A percentile compares a stretch with the other conserved stretches of the same genome.
phyloP scores from a whole-genome alignment of 1,140 invertebrate species.

The Aradophagus sp. region DNA sequence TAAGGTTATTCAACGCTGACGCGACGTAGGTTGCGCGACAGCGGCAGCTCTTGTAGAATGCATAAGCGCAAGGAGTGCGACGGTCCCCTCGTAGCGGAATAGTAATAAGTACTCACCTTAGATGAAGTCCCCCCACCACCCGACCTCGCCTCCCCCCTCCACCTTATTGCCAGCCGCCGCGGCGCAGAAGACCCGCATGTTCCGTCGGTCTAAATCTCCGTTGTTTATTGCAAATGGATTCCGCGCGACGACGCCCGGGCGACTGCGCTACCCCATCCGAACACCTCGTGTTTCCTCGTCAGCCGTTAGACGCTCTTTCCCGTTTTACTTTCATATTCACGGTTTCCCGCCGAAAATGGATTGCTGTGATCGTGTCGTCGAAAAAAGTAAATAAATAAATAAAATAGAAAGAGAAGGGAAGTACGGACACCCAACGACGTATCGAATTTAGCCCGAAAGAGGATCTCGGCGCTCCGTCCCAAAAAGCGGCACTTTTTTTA shows the following conservation, averaged over 20 bases:
- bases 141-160: constrained; percentile 1
- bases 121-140: constrained; percentile 57
- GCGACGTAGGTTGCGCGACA: constrained; percentile 48
- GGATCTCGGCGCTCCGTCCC: too few species aligned
- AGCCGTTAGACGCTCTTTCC: constrained; percentile 24
- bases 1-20: constrained; percentile 25
- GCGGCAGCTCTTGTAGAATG: constrained; percentile 72
- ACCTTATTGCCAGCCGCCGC: constrained; percentile 1
- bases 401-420: too few species aligned
- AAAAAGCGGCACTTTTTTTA: too few species aligned
- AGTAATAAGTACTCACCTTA: constrained; percentile 69
- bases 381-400: too few species aligned
- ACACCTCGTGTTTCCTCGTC: constrained; percentile 67
- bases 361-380: background rate
- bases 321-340: constrained; percentile 63
- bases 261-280: constrained; percentile 67
- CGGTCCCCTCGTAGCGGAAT: constrained; percentile 65
- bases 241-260: constrained; percentile 68
- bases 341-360: constrained; percentile 39
- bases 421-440: too few species aligned
- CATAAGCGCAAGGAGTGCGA: constrained; percentile 70
- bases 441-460: too few species aligned
- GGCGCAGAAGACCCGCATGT: constrained; percentile 18
- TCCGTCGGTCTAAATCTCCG: constrained; percentile 68
- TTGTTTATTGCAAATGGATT: constrained; percentile 77